phyloP scores from a whole-genome alignment of 2,113 vertebrate species.

The Pao palembangensis region DNA sequence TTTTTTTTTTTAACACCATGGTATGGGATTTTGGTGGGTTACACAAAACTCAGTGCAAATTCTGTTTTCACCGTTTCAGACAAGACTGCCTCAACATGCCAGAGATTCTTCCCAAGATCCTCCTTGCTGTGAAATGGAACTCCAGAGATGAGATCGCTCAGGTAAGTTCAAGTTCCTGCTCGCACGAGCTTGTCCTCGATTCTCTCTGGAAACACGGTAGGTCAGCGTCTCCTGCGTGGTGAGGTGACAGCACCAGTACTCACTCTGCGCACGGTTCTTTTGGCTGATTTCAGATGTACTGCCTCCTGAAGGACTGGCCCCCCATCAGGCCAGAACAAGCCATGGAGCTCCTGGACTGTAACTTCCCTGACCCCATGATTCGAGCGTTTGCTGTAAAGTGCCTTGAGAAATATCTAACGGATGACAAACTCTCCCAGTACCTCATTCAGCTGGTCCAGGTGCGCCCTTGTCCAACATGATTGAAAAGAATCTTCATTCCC shows the following conservation, averaged over 20 bases:
- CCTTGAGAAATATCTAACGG: constrained; percentile 94
- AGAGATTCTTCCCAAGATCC: constrained; percentile 95
- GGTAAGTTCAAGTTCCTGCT: constrained; percentile 67
- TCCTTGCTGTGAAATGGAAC: constrained; percentile 98
- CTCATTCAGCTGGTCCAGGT: constrained; percentile 98
- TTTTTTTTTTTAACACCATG: neutral
- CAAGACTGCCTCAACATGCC: constrained; percentile 91
- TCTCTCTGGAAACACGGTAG: too few species aligned
- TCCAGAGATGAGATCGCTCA: constrained; percentile 98
- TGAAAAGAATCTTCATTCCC: neutral
- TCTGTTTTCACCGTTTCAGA: constrained; percentile 57
- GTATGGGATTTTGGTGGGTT: neutral
- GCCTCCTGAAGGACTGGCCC: constrained; percentile 97
- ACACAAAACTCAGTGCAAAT: neutral
- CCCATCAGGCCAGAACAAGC: constrained; percentile 95
- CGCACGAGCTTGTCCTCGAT: neutral
- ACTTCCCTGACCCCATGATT: constrained; percentile 96
- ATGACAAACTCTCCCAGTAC: constrained; percentile 97
- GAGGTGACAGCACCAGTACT: neutral
- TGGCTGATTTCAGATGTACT: constrained; percentile 85
- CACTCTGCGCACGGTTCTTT: neutral
- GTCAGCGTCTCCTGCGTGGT: neutral
- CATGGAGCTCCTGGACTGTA: constrained; percentile 97
- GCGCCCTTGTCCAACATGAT: constrained; percentile 5
- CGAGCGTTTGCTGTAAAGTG: constrained; percentile 96